Evolutionary conservation across 2,113 vertebrate genomes (phyloP), one percentile per base, ranked within the genome.

Genomic region (Eulacestoma nigropectus): DNA sequence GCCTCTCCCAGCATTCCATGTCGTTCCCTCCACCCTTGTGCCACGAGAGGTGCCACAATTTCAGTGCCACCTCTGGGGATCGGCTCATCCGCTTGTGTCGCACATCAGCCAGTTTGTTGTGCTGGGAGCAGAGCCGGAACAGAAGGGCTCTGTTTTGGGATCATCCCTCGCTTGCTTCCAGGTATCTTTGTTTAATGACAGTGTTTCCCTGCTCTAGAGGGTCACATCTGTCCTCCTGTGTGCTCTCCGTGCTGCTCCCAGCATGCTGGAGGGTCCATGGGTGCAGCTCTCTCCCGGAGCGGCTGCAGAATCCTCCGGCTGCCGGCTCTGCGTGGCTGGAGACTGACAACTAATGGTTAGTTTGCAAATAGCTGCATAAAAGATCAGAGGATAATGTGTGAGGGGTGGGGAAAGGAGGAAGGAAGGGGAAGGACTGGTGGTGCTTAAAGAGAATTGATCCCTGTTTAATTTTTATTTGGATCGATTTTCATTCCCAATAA

Each of bases 281-380:
- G 56, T 57, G 69, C 21, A 0, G 11, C 29, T 62, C 4, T 5
- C 25, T 35, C 27, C 63, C 1, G 2, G 53, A 77, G 73, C 14
- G 0, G 42, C 82, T 1, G 3, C 33, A 14, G 76, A 32, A 74
- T 87, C 4, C 85, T 87, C 44, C 0, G 3, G 74, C 92, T 91
- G 81, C 78, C 13, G 0, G 52, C 87, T 93, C 23, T 92, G 90
- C 67, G 0, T 69, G 95, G 96, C 96, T 95, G 94, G 57, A 94
- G 95, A 94, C 96, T 97, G 96, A 96, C 96, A 95, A 87, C 96
- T 95, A 93, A 96, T 80, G 95, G 94, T 88, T 97, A 91, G 85
- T 89, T 95, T 96, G 96, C 94, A 96, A 92, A 96, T 94, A 97
- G 94, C 95, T 92, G 94, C 96, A 89, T 84, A 44, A 93, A 89